Evolutionary conservation across 2,113 vertebrate species (phyloP).

Genomic region (Myodes glareolus): DNA sequence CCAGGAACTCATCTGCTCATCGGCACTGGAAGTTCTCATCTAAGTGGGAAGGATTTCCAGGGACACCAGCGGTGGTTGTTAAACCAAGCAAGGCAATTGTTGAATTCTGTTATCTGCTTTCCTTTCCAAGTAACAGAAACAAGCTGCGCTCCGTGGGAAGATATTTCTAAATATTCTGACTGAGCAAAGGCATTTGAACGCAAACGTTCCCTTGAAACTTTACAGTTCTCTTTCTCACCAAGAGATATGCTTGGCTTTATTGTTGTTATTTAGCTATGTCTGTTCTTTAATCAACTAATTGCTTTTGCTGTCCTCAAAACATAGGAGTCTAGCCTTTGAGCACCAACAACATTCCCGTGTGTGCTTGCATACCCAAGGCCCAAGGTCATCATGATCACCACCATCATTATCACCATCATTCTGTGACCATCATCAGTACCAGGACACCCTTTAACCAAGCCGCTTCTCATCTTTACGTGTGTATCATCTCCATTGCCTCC

Average conservation of each 20-base stretch:
- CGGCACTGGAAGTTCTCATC: background rate
- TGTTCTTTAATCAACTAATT: slow-evolving; percentile 49
- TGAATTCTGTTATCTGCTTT: slow-evolving; percentile 64
- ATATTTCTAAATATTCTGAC: slow-evolving; percentile 76
- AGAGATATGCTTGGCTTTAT: slow-evolving; percentile 30
- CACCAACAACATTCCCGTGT: background rate
- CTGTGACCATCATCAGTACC: background rate
- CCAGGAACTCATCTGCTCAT: background rate
- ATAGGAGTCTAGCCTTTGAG: background rate
- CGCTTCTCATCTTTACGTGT: background rate
- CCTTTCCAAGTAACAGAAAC: slow-evolving; percentile 67
- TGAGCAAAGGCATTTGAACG: slow-evolving; percentile 56
- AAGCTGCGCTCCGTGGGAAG: slow-evolving; percentile 53
- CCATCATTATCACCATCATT: background rate
- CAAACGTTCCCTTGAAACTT: slow-evolving; percentile 72
- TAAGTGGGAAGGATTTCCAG: background rate
- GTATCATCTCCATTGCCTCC: background rate
- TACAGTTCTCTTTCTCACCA: slow-evolving; percentile 45
- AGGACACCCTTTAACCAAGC: background rate
- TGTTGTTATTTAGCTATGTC: slow-evolving; percentile 45
- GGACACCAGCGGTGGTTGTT: background rate
- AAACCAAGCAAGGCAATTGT: slow-evolving; percentile 41
- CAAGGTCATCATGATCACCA: background rate
- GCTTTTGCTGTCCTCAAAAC: background rate
- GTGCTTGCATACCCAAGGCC: background rate